phyloP scores from a whole-genome alignment of 2,888 invertebrate genomes.

The Zygogramma bicolorata region DNA sequence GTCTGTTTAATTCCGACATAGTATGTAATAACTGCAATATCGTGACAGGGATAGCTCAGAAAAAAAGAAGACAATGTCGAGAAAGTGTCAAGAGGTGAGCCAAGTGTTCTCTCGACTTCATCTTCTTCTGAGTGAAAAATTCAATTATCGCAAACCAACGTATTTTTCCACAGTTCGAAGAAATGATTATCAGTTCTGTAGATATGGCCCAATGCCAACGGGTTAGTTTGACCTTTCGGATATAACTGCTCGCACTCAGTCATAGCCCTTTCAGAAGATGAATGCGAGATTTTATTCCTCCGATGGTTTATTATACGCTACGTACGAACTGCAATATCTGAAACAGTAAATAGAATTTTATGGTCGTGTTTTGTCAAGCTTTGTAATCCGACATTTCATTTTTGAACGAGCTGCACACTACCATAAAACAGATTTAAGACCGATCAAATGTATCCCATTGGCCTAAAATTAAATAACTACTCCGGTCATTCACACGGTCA shows the following conservation, averaged over 20 bases:
- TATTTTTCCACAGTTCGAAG: too few relatives aligned
- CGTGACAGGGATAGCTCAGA: too few relatives aligned
- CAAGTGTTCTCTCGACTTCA: too few relatives aligned
- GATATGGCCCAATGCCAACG: not conserved
- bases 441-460: slow-evolving; percentile 53
- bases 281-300: slow-evolving; percentile 1
- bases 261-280: not conserved
- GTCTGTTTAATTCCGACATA: too few relatives aligned
- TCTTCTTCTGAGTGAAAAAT: too few relatives aligned
- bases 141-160: too few relatives aligned
- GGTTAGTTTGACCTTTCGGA: not conserved
- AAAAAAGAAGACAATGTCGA: too few relatives aligned
- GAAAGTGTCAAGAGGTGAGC: too few relatives aligned
- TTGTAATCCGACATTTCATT: slow-evolving; percentile 54
- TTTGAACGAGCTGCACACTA: slow-evolving; percentile 51
- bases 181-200: too few relatives aligned
- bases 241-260: not conserved
- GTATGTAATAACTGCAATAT: too few relatives aligned
- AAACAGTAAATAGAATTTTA: slow-evolving; percentile 55
- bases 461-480: slow-evolving; percentile 57
- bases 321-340: slow-evolving; percentile 51
- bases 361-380: slow-evolving; percentile 53
- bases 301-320: slow-evolving; percentile 43
- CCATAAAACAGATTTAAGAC: slow-evolving; percentile 56
- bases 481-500: slow-evolving; percentile 54